phyloP scores from a whole-genome alignment of 2,113 vertebrate genomes.

The Corvus hawaiiensis region DNA sequence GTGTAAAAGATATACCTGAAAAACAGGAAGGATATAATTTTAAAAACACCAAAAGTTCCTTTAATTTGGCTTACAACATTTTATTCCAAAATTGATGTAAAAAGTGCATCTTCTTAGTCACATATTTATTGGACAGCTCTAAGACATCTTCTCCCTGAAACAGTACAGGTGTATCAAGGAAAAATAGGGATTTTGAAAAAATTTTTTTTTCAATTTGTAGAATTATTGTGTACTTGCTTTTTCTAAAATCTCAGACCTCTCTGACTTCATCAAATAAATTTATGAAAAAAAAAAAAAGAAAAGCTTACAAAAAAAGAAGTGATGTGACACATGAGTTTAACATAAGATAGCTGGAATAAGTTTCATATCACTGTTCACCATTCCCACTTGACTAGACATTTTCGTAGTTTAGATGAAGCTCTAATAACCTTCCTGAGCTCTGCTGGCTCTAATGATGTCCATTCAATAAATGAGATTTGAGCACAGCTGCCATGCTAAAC shows the following conservation, averaged over 20 bases:
- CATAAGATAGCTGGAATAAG: conserved; percentile 49
- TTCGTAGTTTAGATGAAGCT: conserved; percentile 62
- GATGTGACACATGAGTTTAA: conserved; percentile 16
- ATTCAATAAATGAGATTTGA: conserved; percentile 39
- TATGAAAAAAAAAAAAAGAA: not conserved
- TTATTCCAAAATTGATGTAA: not conserved
- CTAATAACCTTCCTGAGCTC: conserved; percentile 67
- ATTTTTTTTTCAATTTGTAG: not conserved
- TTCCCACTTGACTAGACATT: conserved; percentile 67
- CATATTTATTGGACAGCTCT: not conserved
- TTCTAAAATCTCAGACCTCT: not conserved
- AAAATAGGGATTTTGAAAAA: not conserved
- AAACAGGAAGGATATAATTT: not conserved
- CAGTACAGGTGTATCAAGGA: not conserved
- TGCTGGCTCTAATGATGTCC: conserved; percentile 70
- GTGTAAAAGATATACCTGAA: not conserved
- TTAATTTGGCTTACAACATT: not conserved
- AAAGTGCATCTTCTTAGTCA: not conserved
- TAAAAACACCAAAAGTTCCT: not conserved
- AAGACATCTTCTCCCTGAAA: not conserved
- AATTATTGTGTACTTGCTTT: not conserved
- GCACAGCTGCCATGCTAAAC: conserved; percentile 7
- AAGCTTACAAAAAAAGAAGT: not conserved
- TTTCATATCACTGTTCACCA: conserved; percentile 40
- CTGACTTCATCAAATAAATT: not conserved